Evolutionary conservation across 2,113 vertebrate genomes (phyloP), one percentile per base, ranked within the genome.

Genomic region (Corythornis madagascariensis): DNA sequence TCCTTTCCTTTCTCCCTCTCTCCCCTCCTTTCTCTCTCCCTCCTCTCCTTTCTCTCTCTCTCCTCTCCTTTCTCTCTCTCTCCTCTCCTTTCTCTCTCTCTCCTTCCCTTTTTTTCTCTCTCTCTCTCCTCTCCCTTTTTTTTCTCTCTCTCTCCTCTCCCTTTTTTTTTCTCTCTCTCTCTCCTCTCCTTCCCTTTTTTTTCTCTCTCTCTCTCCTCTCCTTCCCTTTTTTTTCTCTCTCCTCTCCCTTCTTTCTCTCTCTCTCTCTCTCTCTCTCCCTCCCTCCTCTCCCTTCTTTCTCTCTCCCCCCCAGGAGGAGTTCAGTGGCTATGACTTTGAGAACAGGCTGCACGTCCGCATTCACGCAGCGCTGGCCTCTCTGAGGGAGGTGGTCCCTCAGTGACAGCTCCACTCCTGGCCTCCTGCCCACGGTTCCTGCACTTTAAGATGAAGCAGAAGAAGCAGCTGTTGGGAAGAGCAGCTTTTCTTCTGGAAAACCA

Each of bases 291-390:
- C 47, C 17, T 47, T 47, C 48, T 13, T 24, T 24, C 48, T 7
- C 4, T 2, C 0, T 38, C 2, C 31, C 2, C 22, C 19, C 7
- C 96, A 99, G 99, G 99, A 99, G 96, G 98, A 99, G 88, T 99
- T 99, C 82, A 97, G 97, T 66, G 98, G 99, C 95, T 99, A 99
- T 76, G 99, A 99, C 97, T 99, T 99, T 97, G 99, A 99, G 96
- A 99, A 99, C 98, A 98, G 99, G 97, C 97, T 99, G 94, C 99
- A 99, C 15, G 99, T 99, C 48, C 99, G 99, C 92, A 99, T 99
- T 95, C 99, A 99, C 2, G 98, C 99, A 79, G 99, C 99, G 56
- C 97, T 99, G 94, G 99, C 99, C 48, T 99, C 99, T 56, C 92
- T 99, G 83, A 98, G 98, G 96, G 99, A 99, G 93, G 97, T 99